Base-by-base conservation (phyloP, 2,888 invertebrate genomes). In the Chironomus tentans region DNA sequence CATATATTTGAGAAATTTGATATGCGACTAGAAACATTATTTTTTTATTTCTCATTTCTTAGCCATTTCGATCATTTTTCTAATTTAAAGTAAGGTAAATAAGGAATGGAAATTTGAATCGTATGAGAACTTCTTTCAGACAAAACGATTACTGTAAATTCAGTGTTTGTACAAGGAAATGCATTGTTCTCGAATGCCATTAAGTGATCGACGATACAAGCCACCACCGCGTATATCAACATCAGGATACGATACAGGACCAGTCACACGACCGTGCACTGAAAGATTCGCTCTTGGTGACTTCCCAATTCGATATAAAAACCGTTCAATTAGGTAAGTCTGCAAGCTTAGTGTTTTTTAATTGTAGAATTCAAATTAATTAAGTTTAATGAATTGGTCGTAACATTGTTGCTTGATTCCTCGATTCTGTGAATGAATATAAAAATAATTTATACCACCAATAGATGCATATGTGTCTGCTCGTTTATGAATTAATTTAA, bases 151-250 rank as follows among this genome's bases (percentile, higher is more conserved):
- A 38, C 38, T 38, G 38, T 38, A 38, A 38, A 38, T 38, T 38
- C 38, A 38, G 5, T 15, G n/a, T 18, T 56, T 18, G 5, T 2
- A 15, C 56, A 56, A 18, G 68, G 22, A 61, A 21, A 76, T 76
- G 76, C 22, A 76, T 10, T 76, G 76, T 21, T 48, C 76, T 18
- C 50, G 69, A 38, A 76, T 76, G 68, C 76, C 50, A 56, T 56
- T 76, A 50, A 69, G 28, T 24, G 69, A 76, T 18, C 21, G 76
- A 21, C 68, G 69, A 50, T 76, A 69, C 24, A 76, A 76, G 38
- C 76, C 69, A 38, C 76, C 76, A 3, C 68, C 74, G 12, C 65
- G 68, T 18, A 46, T 74, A 15, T 74, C 74, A n/a, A 61, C 38
- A 38, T 10, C 10, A 38, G 38, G 68, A 46, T 47, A 47, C n/a